Percentiles rank a stretch among this genome's conserved stretches.
Evolutionary conservation across 2,113 vertebrate species (phyloP).

Genomic region (Chaenocephalus aceratus): DNA sequence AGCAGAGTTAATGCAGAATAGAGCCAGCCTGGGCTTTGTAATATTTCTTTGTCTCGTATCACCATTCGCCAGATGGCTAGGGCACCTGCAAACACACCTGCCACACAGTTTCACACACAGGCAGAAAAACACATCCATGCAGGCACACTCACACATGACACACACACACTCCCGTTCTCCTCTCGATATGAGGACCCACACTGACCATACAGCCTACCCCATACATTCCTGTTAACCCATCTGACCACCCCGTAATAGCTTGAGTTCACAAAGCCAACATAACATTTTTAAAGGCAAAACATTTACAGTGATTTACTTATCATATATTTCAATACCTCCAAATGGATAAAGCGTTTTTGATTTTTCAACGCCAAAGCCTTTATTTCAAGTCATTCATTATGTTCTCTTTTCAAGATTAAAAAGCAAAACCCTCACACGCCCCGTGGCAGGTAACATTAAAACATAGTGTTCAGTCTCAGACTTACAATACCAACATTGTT

Average conservation of each 20-base stretch:
- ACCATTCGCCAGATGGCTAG: constrained; percentile 47
- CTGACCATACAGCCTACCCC: background rate
- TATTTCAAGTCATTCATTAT: too few species aligned
- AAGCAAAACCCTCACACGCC: background rate
- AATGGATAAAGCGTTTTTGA: too few species aligned
- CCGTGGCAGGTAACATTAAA: constrained; percentile 38
- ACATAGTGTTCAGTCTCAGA: constrained; percentile 16
- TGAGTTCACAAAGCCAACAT: too few species aligned
- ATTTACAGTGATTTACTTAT: too few species aligned
- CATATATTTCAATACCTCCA: too few species aligned
- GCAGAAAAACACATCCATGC: background rate
- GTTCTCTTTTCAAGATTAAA: too few species aligned
- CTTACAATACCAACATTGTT: constrained; percentile 25
- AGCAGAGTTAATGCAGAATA: constrained; percentile 31
- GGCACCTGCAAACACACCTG: constrained; percentile 20
- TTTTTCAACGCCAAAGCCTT: too few species aligned
- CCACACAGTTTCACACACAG: constrained; percentile 7
- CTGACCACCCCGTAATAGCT: background rate
- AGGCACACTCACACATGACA: background rate
- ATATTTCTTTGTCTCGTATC: constrained; percentile 34
- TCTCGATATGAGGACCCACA: background rate
- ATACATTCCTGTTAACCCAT: background rate
- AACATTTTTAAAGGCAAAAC: too few species aligned
- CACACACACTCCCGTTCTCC: background rate
- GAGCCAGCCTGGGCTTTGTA: constrained; percentile 19